Evolutionary conservation across 2,797 vertebrate genomes (phyloP).

Genomic region (Pempheris klunzingeri): DNA sequence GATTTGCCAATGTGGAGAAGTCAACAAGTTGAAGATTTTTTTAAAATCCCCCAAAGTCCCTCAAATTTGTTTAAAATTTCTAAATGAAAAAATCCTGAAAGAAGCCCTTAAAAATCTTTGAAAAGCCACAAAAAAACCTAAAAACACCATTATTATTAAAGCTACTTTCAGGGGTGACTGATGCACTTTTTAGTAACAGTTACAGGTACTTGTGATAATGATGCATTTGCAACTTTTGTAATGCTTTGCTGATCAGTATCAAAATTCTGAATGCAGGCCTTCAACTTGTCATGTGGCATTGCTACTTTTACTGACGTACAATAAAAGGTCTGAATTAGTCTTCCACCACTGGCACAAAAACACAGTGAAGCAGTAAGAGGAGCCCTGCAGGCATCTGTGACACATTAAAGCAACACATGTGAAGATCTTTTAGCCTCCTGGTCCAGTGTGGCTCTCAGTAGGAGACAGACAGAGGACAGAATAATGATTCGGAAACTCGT

Average conservation of each 20-base stretch:
- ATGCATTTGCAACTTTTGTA: not conserved
- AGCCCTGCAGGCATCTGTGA: constrained; percentile 60
- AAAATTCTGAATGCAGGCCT: not conserved
- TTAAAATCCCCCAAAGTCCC: too few species aligned
- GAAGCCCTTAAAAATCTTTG: not conserved
- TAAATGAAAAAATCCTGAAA: too few species aligned
- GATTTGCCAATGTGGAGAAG: too few species aligned
- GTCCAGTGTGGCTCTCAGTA: constrained; percentile 65
- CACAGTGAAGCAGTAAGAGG: constrained; percentile 54
- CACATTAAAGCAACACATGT: constrained; percentile 73
- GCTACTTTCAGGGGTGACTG: not conserved
- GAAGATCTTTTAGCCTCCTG: constrained; percentile 62
- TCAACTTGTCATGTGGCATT: not conserved
- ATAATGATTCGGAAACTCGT: constrained; percentile 71
- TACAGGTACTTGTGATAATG: too few species aligned
- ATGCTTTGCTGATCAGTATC: not conserved
- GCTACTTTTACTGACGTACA: not conserved
- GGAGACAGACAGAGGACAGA: constrained; percentile 67
- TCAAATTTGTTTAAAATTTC: too few species aligned
- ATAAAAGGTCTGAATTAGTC: not conserved
- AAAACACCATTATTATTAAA: not conserved
- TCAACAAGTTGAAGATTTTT: not conserved
- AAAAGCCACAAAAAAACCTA: too few species aligned
- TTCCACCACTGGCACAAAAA: constrained; percentile 12
- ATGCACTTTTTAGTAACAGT: not conserved